Evolutionary conservation across 2,113 vertebrate species (phyloP).

Genomic region (Protobothrops mucrosquamatus): DNA sequence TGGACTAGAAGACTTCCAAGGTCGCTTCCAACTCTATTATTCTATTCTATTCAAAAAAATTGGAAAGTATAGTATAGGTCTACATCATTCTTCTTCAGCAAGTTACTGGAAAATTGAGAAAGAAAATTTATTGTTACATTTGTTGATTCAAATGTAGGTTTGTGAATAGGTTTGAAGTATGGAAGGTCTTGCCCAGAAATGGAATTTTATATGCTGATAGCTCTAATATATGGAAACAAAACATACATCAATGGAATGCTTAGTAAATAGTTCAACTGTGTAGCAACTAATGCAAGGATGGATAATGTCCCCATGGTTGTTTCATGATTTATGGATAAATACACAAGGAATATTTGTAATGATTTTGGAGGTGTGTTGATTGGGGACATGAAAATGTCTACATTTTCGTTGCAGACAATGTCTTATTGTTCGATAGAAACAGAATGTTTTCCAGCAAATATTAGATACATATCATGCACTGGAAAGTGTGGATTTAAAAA

Average conservation of each 20-base stretch:
- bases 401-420: neutral
- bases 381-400: neutral
- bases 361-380: neutral
- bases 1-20: neutral
- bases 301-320: neutral
- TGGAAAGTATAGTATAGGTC: neutral
- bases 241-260: neutral
- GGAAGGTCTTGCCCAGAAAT: neutral
- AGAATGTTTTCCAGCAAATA: neutral
- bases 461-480: neutral
- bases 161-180: neutral
- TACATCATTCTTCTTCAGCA: neutral
- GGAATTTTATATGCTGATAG: neutral
- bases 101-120: neutral
- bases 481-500: neutral
- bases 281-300: neutral
- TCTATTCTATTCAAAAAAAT: neutral
- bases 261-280: neutral
- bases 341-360: neutral
- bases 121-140: neutral
- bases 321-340: neutral
- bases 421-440: neutral
- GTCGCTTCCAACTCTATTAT: neutral
- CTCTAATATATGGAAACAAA: neutral
- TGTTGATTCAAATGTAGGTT: too few relatives aligned